A percentile compares a stretch with the other conserved stretches of the same genome.
These are phyloP conservation scores for Mylabris phalerata DNA, from an alignment of 1,140 invertebrate genomes.

Conservation along the genomic window DNA sequence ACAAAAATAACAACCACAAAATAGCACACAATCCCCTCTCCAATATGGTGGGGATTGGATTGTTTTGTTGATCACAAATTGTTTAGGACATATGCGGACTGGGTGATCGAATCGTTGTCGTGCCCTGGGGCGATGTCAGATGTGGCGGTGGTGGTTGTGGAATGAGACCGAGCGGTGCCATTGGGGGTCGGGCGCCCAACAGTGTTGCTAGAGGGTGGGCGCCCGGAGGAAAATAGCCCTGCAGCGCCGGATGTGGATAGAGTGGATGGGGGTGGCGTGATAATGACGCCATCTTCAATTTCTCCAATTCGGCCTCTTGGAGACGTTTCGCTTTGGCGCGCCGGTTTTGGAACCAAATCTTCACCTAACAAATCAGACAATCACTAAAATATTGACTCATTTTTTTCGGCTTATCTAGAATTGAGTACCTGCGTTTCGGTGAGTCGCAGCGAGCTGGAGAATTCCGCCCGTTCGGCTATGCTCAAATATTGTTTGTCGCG, in stretches of 20 bases:
- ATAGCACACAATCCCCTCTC: neutral
- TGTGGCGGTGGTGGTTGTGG: slow-evolving; percentile 33
- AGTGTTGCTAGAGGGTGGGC: slow-evolving; percentile 40
- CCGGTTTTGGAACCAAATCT: slow-evolving; percentile 98
- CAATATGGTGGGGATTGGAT: neutral
- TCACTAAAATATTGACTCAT: neutral
- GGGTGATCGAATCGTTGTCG: slow-evolving; percentile 28
- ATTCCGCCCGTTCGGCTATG: slow-evolving; percentile 94
- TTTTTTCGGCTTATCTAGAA: neutral
- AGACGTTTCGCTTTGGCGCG: slow-evolving; percentile 90
- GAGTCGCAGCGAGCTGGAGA: slow-evolving; percentile 84
- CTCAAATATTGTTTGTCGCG: slow-evolving; percentile 92
- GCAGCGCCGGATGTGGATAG: slow-evolving; percentile 40
- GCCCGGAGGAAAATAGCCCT: slow-evolving; percentile 38
- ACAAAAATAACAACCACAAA: neutral
- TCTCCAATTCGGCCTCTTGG: slow-evolving; percentile 90
- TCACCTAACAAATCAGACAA: slow-evolving; percentile 58
- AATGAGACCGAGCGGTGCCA: slow-evolving; percentile 32
- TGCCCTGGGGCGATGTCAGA: slow-evolving; percentile 31
- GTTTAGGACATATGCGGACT: slow-evolving; percentile 36
- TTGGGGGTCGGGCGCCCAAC: slow-evolving; percentile 36
- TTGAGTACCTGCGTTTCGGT: slow-evolving; percentile 83
- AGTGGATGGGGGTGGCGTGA: slow-evolving; percentile 36
- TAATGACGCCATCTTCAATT: slow-evolving; percentile 47
- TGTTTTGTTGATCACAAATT: neutral